These are phyloP conservation scores for Apotomis turbidana DNA, from an alignment of 2,888 invertebrate species.

Conservation along the genomic window DNA sequence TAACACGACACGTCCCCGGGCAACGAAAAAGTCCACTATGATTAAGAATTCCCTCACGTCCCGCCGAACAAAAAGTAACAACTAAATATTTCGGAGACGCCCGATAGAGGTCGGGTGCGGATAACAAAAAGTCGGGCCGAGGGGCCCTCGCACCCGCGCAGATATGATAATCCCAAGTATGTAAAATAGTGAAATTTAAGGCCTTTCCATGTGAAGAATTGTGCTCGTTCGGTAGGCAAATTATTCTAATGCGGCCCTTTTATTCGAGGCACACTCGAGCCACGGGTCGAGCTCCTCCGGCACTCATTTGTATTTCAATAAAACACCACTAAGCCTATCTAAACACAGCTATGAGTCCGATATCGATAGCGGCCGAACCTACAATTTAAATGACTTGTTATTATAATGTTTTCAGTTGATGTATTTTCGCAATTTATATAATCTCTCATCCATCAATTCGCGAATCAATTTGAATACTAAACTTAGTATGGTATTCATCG, in stretches of 20 bases:
- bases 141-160: constrained; percentile 70
- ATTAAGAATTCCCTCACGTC: constrained; percentile 81
- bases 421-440: constrained; percentile 60
- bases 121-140: constrained; percentile 76
- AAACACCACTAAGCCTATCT: constrained; percentile 80
- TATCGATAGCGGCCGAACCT: constrained; percentile 51
- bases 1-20: constrained; percentile 52
- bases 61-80: constrained; percentile 80
- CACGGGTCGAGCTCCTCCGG: constrained; percentile 69
- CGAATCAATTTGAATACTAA: constrained; percentile 76
- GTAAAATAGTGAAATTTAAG: constrained; percentile 84
- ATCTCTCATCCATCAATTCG: constrained; percentile 64
- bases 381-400: constrained; percentile 60
- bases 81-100: constrained; percentile 82
- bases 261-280: constrained; percentile 78
- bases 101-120: constrained; percentile 79
- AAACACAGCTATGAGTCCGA: constrained; percentile 73
- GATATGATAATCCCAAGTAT: constrained; percentile 83
- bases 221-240: constrained; percentile 78
- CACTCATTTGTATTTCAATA: constrained; percentile 83
- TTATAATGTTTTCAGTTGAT: constrained; percentile 61
- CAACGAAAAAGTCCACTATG: constrained; percentile 61
- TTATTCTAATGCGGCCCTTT: constrained; percentile 83
- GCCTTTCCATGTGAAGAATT: constrained; percentile 83
- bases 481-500: constrained; percentile 55